Evolutionary conservation across 2,797 vertebrate genomes (phyloP).

Genomic region (Capromys pilorides): DNA sequence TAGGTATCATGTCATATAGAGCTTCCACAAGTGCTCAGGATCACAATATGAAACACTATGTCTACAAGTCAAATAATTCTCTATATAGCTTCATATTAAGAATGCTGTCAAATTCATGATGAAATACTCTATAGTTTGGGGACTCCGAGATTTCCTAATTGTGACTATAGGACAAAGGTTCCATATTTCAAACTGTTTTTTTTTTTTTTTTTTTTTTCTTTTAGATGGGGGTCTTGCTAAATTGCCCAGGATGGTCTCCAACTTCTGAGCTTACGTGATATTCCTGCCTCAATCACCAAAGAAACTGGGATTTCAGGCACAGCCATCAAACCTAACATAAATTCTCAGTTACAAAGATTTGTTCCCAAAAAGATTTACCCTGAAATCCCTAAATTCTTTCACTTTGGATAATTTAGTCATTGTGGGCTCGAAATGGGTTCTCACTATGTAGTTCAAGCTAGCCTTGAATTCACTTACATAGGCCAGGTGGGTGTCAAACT

Average conservation of each 20-base stretch:
- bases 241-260: background rate
- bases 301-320: background rate
- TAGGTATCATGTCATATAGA: constrained; percentile 22
- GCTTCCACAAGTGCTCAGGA: background rate
- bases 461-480: background rate
- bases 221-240: background rate
- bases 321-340: background rate
- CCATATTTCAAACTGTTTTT: background rate
- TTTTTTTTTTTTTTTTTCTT: background rate
- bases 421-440: background rate
- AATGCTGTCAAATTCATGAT: constrained; percentile 18
- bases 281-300: background rate
- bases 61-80: background rate
- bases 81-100: background rate
- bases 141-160: background rate
- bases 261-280: background rate
- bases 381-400: background rate
- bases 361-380: background rate
- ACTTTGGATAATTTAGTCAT: background rate
- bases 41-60: constrained; percentile 44
- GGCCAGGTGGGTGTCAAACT: background rate
- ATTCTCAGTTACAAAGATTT: constrained; percentile 28
- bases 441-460: background rate
- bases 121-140: background rate
- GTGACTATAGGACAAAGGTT: background rate